Evolutionary conservation across 2,797 vertebrate genomes (phyloP).

Genomic region (Parauchenoglanis punctatus): DNA sequence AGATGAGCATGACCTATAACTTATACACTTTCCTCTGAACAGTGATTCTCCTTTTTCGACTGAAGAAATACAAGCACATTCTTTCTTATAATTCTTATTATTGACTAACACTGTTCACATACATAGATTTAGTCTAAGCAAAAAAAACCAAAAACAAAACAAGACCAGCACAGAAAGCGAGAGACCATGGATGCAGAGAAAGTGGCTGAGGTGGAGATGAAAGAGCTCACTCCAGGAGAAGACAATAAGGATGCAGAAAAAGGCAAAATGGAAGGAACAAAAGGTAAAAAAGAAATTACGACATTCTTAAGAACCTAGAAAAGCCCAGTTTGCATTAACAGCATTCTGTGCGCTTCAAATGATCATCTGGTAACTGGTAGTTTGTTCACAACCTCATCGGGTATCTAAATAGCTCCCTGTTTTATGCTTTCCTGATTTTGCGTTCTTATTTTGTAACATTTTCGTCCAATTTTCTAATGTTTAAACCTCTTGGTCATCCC

Average conservation of each 20-base stretch:
- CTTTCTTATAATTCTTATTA: not conserved
- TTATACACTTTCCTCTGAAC: no score
- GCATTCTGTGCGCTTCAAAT: not conserved
- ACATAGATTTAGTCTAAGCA: not conserved
- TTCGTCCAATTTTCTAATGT: not conserved
- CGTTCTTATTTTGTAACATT: not conserved
- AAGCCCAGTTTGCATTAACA: not conserved
- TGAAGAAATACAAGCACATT: not conserved
- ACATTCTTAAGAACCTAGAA: not conserved
- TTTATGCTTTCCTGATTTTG: not conserved
- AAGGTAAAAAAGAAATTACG: slow-evolving; percentile 46
- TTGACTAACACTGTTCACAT: not conserved
- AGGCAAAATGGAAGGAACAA: not conserved
- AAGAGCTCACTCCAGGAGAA: slow-evolving; percentile 44
- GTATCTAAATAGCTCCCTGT: not conserved
- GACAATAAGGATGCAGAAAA: not conserved
- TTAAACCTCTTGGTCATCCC: not conserved
- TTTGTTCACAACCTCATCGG: not conserved
- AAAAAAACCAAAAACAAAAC: not conserved
- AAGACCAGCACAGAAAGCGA: slow-evolving; percentile 33
- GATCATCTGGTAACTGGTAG: not conserved
- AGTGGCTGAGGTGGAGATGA: slow-evolving; percentile 68
- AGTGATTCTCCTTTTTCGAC: no score
- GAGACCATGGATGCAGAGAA: slow-evolving; percentile 48
- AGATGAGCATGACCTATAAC: no score